Percentiles rank a stretch among this genome's conserved stretches.
Evolutionary conservation across 1,140 invertebrate genomes (phyloP).

Genomic region (Drosophila setifemur): DNA sequence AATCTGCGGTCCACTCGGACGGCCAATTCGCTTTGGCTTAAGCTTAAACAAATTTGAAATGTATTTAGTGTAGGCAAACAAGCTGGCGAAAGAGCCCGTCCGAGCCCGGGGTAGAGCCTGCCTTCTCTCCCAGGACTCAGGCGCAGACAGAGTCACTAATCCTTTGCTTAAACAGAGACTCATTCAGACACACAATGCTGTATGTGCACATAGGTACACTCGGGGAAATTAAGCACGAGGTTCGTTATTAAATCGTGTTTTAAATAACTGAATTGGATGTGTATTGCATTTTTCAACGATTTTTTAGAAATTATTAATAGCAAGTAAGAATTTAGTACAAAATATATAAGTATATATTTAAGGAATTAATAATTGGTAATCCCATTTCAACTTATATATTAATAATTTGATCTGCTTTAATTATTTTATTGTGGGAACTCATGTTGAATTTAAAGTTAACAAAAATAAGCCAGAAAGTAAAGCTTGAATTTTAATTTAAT

Average conservation of each 20-base stretch:
- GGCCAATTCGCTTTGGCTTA: constrained; percentile 55
- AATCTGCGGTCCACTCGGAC: constrained; percentile 54
- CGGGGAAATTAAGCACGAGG: neutral
- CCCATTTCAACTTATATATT: no score
- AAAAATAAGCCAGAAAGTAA: no score
- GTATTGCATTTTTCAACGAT: no score
- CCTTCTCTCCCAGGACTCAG: constrained; percentile 16
- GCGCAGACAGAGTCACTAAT: constrained; percentile 59
- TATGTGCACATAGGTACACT: constrained; percentile 31
- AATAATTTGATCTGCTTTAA: no score
- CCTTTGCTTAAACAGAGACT: constrained; percentile 53
- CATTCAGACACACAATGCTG: constrained; percentile 22
- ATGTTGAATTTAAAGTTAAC: no score
- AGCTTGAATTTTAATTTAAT: no score
- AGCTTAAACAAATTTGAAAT: constrained; percentile 76
- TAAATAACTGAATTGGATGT: no score
- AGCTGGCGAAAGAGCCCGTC: neutral
- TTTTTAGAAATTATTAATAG: no score
- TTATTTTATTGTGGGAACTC: no score
- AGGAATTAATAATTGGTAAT: no score
- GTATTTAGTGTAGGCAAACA: constrained; percentile 73
- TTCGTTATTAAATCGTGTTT: neutral
- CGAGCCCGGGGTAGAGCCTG: neutral
- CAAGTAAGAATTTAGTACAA: no score
- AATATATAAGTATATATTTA: no score